Conservation (phyloP, 2,888 invertebrate species). For the Nomada ruficornis region DNA sequence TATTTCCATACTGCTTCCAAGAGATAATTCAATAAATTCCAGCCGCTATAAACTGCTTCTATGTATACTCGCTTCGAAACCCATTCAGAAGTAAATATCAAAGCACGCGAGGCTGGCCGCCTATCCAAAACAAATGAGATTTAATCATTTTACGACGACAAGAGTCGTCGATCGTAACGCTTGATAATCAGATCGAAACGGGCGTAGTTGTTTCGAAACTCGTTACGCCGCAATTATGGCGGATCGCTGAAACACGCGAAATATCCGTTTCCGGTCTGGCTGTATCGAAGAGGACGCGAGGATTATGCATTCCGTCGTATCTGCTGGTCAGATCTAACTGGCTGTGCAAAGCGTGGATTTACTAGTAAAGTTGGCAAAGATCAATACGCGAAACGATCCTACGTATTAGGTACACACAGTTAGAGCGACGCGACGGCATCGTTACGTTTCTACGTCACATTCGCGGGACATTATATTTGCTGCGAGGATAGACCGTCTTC, state of each 20-base stretch:
- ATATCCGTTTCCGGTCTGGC: slow-evolving; percentile 27
- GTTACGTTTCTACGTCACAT: slow-evolving; percentile 42
- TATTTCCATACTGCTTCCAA: not conserved
- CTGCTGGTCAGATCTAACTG: slow-evolving; percentile 41
- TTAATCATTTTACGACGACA: slow-evolving; percentile 31
- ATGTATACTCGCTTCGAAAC: not conserved
- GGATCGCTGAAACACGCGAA: slow-evolving; percentile 47
- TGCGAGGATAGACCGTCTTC: slow-evolving; percentile 17
- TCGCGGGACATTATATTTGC: slow-evolving; percentile 29
- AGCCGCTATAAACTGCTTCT: not conserved
- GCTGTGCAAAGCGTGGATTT: slow-evolving; percentile 39
- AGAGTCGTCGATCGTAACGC: slow-evolving; percentile 26
- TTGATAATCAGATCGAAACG: slow-evolving; percentile 41
- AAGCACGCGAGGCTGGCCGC: not conserved
- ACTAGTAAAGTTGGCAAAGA: slow-evolving; percentile 46
- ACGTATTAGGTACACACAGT: not conserved
- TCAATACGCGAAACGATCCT: slow-evolving; percentile 55
- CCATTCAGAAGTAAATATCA: not conserved
- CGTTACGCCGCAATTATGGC: slow-evolving; percentile 51
- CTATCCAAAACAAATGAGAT: slow-evolving; percentile 18
- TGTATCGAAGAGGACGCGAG: slow-evolving; percentile 6
- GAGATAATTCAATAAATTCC: slow-evolving; percentile 3
- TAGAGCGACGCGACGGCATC: slow-evolving; percentile 34
- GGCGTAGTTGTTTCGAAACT: slow-evolving; percentile 49
- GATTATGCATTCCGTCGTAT: slow-evolving; percentile 53